These are phyloP conservation scores for Scaptomyza flava DNA, from an alignment of 2,888 invertebrate species.

Conservation along the genomic window DNA sequence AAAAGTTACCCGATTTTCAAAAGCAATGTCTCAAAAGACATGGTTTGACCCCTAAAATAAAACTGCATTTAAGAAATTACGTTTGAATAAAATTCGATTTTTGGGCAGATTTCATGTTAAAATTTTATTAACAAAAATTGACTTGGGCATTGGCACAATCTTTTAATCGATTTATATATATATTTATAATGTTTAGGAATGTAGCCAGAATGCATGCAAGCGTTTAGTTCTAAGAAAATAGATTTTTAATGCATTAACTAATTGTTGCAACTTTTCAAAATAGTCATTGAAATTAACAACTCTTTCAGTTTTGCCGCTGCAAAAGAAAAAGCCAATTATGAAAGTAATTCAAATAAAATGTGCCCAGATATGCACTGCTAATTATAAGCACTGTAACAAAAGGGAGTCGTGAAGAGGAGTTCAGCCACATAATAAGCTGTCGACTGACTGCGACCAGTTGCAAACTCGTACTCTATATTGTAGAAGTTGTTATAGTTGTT, in stretches of 20 bases:
- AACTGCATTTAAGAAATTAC: too few species aligned
- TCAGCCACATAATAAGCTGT: conserved; percentile 48
- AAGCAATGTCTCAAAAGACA: too few species aligned
- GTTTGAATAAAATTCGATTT: too few species aligned
- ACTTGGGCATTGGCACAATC: too few species aligned
- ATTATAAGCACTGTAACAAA: conserved; percentile 25
- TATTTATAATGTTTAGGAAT: too few species aligned
- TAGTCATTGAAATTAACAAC: conserved; percentile 26
- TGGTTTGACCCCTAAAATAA: too few species aligned
- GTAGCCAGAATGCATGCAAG: too few species aligned
- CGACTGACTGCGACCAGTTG: conserved; percentile 40
- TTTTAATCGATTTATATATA: too few species aligned
- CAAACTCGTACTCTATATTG: conserved; percentile 5
- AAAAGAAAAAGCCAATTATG: conserved; percentile 42
- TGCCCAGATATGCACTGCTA: conserved; percentile 44
- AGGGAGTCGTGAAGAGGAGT: not conserved
- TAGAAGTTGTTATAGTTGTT: not conserved
- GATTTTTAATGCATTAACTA: not conserved
- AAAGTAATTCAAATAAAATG: conserved; percentile 49
- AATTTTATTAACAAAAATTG: too few species aligned
- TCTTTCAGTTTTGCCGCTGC: conserved; percentile 19
- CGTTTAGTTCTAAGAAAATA: not conserved
- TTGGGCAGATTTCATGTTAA: too few species aligned
- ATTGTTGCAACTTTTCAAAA: conserved; percentile 23
- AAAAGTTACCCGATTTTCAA: too few species aligned